A percentile compares a stretch with the other conserved stretches of the same genome.
Conservation (phyloP, 2,113 vertebrate genomes). For the Empidonax traillii region DNA sequence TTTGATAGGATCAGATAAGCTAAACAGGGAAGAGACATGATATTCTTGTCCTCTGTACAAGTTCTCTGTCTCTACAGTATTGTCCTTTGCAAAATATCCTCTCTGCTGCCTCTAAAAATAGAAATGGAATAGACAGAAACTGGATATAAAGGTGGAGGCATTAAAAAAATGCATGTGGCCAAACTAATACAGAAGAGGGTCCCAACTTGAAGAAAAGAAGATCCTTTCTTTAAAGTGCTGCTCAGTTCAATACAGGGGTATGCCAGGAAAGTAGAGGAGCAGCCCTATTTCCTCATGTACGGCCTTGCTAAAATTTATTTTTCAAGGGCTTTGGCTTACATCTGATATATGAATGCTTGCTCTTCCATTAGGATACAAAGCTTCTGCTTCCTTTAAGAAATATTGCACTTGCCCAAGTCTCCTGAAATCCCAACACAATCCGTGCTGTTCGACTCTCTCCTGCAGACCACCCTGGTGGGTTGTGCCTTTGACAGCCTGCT, state of each 20-base stretch:
- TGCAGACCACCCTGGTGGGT: constrained; percentile 30
- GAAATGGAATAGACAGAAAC: neutral
- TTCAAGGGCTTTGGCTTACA: neutral
- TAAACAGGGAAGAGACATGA: neutral
- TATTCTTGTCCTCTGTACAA: neutral
- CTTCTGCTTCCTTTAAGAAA: constrained; percentile 21
- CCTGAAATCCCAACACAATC: constrained; percentile 46
- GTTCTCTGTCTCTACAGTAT: neutral
- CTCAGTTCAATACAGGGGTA: neutral
- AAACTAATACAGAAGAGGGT: neutral
- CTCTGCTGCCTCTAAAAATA: neutral
- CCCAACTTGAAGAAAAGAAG: neutral
- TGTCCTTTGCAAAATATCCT: neutral
- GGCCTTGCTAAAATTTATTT: neutral
- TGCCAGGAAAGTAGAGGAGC: neutral
- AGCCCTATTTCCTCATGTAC: neutral
- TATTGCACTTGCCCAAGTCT: neutral
- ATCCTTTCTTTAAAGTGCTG: neutral
- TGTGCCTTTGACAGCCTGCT: constrained; percentile 67
- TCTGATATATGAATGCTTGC: neutral
- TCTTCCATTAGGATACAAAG: neutral
- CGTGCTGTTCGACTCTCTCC: neutral
- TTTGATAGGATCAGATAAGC: neutral
- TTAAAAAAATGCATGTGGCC: neutral
- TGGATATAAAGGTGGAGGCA: neutral